Evolutionary conservation across 2,888 invertebrate species (phyloP).

Genomic region (Cheilosia vulpina): DNA sequence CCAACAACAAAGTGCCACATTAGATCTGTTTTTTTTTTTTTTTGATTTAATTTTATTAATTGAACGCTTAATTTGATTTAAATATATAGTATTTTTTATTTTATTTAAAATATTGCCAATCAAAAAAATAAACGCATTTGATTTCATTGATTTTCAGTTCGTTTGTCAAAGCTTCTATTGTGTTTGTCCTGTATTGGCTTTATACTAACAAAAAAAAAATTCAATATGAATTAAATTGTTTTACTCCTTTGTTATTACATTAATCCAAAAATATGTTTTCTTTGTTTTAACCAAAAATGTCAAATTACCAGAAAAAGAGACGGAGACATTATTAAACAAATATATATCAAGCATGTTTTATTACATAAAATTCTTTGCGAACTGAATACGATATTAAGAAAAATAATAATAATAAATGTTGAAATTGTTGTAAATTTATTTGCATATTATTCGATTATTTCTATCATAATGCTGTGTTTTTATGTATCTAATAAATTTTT

Average conservation of each 20-base stretch:
- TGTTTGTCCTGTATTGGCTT: constrained; percentile 73
- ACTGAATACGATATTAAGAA: constrained; percentile 69
- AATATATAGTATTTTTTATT: constrained; percentile 11
- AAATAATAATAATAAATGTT: constrained; percentile 67
- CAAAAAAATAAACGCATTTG: constrained; percentile 37
- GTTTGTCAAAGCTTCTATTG: constrained; percentile 58
- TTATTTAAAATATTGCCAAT: constrained; percentile 22
- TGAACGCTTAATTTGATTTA: constrained; percentile 33
- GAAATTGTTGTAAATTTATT: constrained; percentile 74
- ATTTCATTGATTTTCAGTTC: constrained; percentile 19
- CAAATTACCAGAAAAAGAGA: constrained; percentile 29
- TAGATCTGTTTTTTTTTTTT: constrained; percentile 43
- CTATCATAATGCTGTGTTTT: constrained; percentile 66
- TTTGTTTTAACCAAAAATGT: constrained; percentile 38
- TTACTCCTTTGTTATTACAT: constrained; percentile 20
- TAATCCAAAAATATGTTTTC: constrained; percentile 52
- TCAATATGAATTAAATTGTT: constrained; percentile 11
- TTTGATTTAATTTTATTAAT: constrained; percentile 1
- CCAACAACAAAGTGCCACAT: constrained; percentile 74
- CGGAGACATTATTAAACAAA: constrained; percentile 20
- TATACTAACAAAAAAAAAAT: constrained; percentile 24
- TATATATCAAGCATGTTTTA: constrained; percentile 74
- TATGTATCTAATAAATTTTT: constrained; percentile 45
- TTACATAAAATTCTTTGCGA: constrained; percentile 57
- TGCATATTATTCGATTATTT: constrained; percentile 67